Conservation (phyloP, 2,888 invertebrate genomes). For the Cataglyphis livida region DNA sequence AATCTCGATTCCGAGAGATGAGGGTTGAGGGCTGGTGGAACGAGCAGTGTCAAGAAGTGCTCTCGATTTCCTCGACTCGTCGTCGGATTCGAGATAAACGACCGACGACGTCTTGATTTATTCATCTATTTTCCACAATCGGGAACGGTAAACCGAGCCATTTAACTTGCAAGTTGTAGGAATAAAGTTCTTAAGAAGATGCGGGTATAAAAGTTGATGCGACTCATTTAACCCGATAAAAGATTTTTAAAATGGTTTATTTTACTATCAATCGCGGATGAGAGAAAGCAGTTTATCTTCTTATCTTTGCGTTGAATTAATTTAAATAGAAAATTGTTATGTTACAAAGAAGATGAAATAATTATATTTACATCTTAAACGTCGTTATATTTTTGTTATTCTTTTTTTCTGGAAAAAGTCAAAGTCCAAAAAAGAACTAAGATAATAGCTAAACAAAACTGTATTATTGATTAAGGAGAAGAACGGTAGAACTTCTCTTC, state of each 20-base stretch:
- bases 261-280: neutral
- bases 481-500: neutral
- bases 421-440: neutral
- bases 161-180: conserved; percentile 21
- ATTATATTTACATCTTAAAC: neutral
- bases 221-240: neutral
- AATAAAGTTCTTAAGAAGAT: neutral
- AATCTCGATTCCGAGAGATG: conserved; percentile 31
- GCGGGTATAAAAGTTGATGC: conserved; percentile 11
- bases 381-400: neutral
- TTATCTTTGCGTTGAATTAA: neutral
- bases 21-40: neutral
- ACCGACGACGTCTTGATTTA: conserved; percentile 32
- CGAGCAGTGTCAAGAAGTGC: neutral
- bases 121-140: conserved; percentile 34
- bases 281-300: neutral
- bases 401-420: neutral
- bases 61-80: conserved; percentile 33
- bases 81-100: conserved; percentile 31
- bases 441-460: neutral
- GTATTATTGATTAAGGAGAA: neutral
- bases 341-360: neutral
- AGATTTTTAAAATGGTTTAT: neutral
- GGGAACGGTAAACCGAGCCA: conserved; percentile 21
- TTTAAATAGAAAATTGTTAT: neutral